Base-by-base conservation (phyloP, 2,888 invertebrate species). In the Dromius quadrimaculatus region DNA sequence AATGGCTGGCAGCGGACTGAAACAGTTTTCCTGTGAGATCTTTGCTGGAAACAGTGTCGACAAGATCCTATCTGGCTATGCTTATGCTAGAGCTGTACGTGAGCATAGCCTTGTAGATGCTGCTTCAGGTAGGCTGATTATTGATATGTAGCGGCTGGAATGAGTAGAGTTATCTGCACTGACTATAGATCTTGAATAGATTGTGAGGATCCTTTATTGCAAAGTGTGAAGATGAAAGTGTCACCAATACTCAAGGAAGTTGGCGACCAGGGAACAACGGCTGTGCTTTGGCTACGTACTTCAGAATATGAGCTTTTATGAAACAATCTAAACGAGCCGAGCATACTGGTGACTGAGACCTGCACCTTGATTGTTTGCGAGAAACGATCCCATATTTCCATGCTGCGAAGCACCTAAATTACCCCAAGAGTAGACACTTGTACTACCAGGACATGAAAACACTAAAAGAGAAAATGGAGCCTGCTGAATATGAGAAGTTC, bases 1-100 rank as follows among this genome's bases (percentile, higher is more conserved):
- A 15, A 79, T 79, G 79, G 66, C 73, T 17, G 78, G 77, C 11
- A 78, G 77, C 72, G 79, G 79, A 2, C 15, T 79, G 0, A 76
- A 77, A 63, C 78, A 78, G 72, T 43, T 73, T 17, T 75, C 61
- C 4, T 69, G 36, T 36, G 19, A 28, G n/a, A 74, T 79, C 23
- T 79, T 76, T 76, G 78, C 79, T 2, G n/a, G 71, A 9, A 74
- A 73, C 8, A 74, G 76, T 6, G 72, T 76, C 23, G 77, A 77
- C 0, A 76, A 78, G 73, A 76, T 79, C 57, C 11, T 78, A 6
- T 23, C 20, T 63, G 77, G 78, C 4, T 77, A 77, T 71, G 75
- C 76, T 34, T 78, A 77, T 70, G 68, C 76, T 0, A 66, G 75
- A 36, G 75, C 75, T 28, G 73, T 76, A n/a, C 45, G 73, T 11